Evolutionary conservation across 2,113 vertebrate genomes (phyloP), one percentile per base, ranked within the genome.

Genomic region (Thinocorus orbignyianus): DNA sequence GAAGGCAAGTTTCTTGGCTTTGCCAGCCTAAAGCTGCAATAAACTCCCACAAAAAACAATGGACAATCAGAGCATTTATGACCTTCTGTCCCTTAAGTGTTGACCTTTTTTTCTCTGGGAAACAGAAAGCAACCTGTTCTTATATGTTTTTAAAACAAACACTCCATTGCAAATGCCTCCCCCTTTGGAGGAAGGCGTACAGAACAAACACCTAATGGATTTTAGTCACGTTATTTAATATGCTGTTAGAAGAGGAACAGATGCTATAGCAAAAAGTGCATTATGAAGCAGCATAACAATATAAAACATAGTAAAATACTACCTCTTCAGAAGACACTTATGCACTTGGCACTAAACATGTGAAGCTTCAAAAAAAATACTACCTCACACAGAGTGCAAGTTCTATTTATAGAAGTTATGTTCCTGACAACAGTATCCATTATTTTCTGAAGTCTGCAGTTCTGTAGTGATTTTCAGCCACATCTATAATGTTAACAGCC

Each of bases 1-100:
- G 76, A 86, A 77, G 55, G 17, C 54, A 91, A 65, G 23, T 66
- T 80, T n/a, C n/a, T 86, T 70, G 41, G 10, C 52, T 88, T 28
- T 94, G 81, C 90, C 79, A 91, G 58, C 41, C 74, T 85, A 82
- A 95, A 86, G 71, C n/a, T 30, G 66, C 58, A 91, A 91, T 70
- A 93, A 85, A 93, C 62, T 85, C 55, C 54, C 84, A 85, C 49
- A 87, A 69, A 93, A 94, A 96, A 93, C 81, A 94, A 95, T 88
- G 81, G 82, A 92, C 92, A 94, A 78, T 88, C 13, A 4, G 37
- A 81, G 54, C 33, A 71, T 49, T 80, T 86, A 73, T 62, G 62
- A 94, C 92, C 81, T 92, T 76, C 85, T 90, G 79, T 93, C 77
- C 69, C 68, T 88, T 68, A 74, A 83, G 85, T 14, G 37, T 42